A percentile compares a stretch with the other conserved stretches of the same genome.
phyloP scores from a whole-genome alignment of 2,113 vertebrate species.

The Pterocles orientalis region DNA sequence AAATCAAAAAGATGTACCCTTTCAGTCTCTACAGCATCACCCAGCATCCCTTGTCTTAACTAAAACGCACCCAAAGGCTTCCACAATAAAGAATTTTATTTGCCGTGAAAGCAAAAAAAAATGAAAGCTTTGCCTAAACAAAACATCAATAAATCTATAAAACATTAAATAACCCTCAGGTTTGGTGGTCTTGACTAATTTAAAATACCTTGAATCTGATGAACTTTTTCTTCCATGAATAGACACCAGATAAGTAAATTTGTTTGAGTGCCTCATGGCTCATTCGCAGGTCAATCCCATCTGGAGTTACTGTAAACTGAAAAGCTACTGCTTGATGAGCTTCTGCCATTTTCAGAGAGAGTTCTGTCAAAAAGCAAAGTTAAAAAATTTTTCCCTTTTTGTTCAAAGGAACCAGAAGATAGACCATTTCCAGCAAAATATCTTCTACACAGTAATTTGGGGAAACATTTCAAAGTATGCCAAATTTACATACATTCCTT shows the following conservation, averaged over 20 bases:
- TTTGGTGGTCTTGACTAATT: not conserved
- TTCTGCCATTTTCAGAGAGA: slow-evolving; percentile 85
- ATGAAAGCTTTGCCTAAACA: not conserved
- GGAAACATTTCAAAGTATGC: not conserved
- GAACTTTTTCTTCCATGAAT: slow-evolving; percentile 97
- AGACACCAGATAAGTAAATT: slow-evolving; percentile 90
- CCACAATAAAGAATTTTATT: not conserved
- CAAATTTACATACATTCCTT: not conserved
- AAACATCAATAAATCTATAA: not conserved
- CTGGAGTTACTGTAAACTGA: slow-evolving; percentile 93
- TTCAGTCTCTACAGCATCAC: not conserved
- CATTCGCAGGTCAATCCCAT: slow-evolving; percentile 91
- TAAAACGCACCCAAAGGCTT: not conserved
- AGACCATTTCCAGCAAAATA: not conserved
- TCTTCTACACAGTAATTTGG: not conserved
- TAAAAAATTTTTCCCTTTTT: not conserved
- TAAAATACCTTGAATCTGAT: slow-evolving; percentile 89
- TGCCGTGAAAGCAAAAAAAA: not conserved
- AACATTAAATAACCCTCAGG: not conserved
- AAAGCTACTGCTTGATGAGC: slow-evolving; percentile 96
- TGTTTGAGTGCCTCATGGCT: slow-evolving; percentile 93
- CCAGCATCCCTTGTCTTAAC: not conserved
- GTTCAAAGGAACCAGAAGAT: not conserved
- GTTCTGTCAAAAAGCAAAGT: not conserved
- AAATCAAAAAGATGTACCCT: not conserved